A percentile compares a stretch with the other conserved stretches of the same genome.
Evolutionary conservation across 2,888 invertebrate species (phyloP).

Genomic region (Gastracanthus pulcherrimus): DNA sequence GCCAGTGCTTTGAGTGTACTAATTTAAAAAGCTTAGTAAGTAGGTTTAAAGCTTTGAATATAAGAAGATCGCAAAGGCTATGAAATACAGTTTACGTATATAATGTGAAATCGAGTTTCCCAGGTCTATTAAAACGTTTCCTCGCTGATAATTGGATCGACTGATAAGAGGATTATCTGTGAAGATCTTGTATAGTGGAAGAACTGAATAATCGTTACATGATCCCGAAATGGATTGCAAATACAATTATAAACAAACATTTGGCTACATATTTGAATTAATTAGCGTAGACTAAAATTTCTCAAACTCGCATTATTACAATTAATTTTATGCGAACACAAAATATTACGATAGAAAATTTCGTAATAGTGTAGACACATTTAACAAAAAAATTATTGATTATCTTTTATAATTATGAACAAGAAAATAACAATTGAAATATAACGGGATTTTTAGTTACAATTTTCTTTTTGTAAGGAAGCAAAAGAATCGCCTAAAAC

Average conservation of each 20-base stretch:
- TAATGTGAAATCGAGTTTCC: slow-evolving; percentile 22
- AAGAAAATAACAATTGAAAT: no score
- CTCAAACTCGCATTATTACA: neutral
- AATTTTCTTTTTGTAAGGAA: no score
- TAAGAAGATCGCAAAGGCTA: neutral
- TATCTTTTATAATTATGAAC: no score
- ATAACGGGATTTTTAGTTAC: no score
- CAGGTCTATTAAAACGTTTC: neutral
- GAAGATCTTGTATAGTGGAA: neutral
- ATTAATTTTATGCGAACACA: no score
- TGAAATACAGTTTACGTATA: neutral
- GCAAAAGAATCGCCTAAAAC: no score
- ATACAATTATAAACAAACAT: neutral
- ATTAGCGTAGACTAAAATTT: no score
- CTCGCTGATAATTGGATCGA: slow-evolving; percentile 8
- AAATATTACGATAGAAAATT: no score
- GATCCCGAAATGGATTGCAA: neutral
- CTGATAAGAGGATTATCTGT: slow-evolving; percentile 21
- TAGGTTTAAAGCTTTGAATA: neutral
- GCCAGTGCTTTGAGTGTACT: no score
- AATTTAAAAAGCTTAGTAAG: neutral
- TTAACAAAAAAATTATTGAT: no score
- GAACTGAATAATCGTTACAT: neutral
- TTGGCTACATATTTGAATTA: neutral
- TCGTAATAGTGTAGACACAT: no score